phyloP scores from a whole-genome alignment of 2,797 vertebrate species.

The Platalea minor region DNA sequence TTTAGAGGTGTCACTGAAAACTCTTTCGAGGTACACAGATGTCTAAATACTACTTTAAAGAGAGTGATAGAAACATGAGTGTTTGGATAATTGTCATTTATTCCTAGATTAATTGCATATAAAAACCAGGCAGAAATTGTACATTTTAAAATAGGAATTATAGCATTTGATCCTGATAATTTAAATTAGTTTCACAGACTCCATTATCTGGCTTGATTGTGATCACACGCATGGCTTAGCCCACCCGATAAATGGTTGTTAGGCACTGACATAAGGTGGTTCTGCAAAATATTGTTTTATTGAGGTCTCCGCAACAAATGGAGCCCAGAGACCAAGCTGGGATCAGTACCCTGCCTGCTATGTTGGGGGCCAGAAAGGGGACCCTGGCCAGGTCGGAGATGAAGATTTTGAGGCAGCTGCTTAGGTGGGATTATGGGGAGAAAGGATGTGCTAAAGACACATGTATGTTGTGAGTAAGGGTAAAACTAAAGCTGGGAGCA shows the following conservation, averaged over 20 bases:
- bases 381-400: neutral
- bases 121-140: neutral
- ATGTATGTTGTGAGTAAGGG: neutral
- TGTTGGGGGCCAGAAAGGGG: neutral
- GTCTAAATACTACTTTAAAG: neutral
- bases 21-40: neutral
- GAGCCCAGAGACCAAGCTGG: neutral
- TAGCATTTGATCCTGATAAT: neutral
- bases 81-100: neutral
- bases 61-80: neutral
- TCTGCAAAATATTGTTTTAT: neutral
- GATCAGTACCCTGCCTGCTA: neutral
- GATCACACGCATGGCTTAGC: neutral
- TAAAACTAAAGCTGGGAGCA: neutral
- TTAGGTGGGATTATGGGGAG: neutral
- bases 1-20: neutral
- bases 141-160: neutral
- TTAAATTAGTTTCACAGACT: slow-evolving; percentile 3
- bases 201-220: neutral
- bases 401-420: neutral
- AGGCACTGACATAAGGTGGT: neutral
- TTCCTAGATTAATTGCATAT: neutral
- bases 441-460: neutral
- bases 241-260: neutral
- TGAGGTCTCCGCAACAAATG: neutral